Evolutionary conservation across 2,888 invertebrate species (phyloP), one percentile per base, ranked within the genome.

Genomic region (Tryphoninae sp.): DNA sequence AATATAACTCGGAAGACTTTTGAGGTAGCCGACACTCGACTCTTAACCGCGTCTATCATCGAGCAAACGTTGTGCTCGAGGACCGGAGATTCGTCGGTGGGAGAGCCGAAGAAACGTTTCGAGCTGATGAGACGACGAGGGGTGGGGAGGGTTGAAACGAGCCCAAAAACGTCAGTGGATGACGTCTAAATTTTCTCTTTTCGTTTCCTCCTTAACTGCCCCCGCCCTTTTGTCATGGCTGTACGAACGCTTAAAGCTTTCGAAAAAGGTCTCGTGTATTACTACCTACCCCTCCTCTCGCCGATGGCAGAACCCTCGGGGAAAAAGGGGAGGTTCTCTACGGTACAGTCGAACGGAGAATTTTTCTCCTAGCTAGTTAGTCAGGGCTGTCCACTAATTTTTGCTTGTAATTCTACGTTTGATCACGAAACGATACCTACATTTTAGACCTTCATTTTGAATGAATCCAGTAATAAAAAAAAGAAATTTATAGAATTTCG

Each of bases 101-200:
- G 26, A 73, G 62, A n/a, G 78, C 1, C 13, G 62, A 62, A 64
- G 79, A 73, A 67, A 62, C 49, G 8, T 45, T 65, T 59, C 51
- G 83, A 84, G 80, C 71, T 76, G 79, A 62, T 64, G 62, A 69
- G 69, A 49, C 80, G 69, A 61, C 58, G 84, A 81, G 81, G 26
- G 76, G 64, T 78, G 78, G 82, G 33, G 76, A 61, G 78, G 78
- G 82, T 81, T 85, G 84, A 79, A 88, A 87, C 78, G 86, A 80
- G 23, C 42, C 83, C 82, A 86, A 87, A 88, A 87, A 87, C 87
- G 89, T 89, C 90, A 89, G 89, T 89, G 91, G 89, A 91, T 92
- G 91, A 92, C 88, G 89, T 91, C 91, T 91, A 90, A 91, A 92
- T 92, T 89, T 89, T 88, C 88, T 89, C 88, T 87, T 88, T 87